Evolutionary conservation across 2,888 invertebrate genomes (phyloP), one percentile per base, ranked within the genome.

Genomic region (Ceraclea dissimilis): DNA sequence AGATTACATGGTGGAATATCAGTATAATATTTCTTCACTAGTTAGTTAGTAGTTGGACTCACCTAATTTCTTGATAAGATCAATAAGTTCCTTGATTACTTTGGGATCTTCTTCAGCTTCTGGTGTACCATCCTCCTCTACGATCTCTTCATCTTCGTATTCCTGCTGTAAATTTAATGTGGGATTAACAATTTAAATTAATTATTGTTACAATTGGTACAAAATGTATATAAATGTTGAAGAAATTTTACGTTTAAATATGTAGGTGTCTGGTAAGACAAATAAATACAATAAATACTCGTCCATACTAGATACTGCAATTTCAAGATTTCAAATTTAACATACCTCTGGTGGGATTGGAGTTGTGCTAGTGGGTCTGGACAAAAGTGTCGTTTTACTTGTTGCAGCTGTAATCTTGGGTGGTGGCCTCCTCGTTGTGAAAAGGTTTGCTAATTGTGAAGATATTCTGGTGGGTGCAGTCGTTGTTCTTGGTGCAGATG

Each of bases 11-110:
- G 26, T 26, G 26, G 5, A 26, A 26, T 26, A 26, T 26, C n/a
- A n/a, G n/a, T n/a, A n/a, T n/a, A n/a, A n/a, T n/a, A n/a, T n/a
- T n/a, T n/a, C n/a, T n/a, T n/a, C n/a, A n/a, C n/a, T n/a, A n/a
- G n/a, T n/a, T n/a, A 6, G 26, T 26, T 26, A 6, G 26, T 26
- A 6, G 26, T 26, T 26, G 26, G 26, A 26, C 39, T 72, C 64
- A 80, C 90, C 91, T 57, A 90, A 86, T 82, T 90, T 90, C 68
- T 85, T 90, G 62, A 92, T 91, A 2, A 92, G 77, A 63, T 88
- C 86, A 51, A 92, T 85, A 4, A 92, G 73, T 68, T 92, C 91
- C 66, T 91, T 91, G 56, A 91, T 85, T 0, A 90, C 89, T 68
- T 71, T 80, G 0, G 88, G 87, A 67, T 88, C 88, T 69, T 88